These are phyloP conservation scores for Triplophysa bombifrons DNA, from an alignment of 2,797 vertebrate genomes.

Conservation along the genomic window DNA sequence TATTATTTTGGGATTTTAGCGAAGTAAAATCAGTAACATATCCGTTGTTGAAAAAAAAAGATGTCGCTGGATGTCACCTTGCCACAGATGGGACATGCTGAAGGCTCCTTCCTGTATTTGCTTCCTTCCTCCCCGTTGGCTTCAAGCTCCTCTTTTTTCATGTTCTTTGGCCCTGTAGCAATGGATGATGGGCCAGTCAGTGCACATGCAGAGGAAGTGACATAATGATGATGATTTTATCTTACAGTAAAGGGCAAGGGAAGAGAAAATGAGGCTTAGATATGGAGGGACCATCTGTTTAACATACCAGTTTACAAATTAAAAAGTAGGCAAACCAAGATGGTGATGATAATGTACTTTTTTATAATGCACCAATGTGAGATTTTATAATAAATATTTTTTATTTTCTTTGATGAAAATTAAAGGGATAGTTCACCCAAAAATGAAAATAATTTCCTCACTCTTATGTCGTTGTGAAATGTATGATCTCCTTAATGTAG, in stretches of 20 bases:
- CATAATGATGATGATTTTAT: constrained; percentile 28
- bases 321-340: too few relatives aligned
- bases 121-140: constrained; percentile 86
- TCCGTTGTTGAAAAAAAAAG: too few relatives aligned
- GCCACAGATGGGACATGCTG: constrained; percentile 93
- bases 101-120: constrained; percentile 97
- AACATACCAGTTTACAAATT: too few relatives aligned
- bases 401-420: too few relatives aligned
- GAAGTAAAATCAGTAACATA: not conserved
- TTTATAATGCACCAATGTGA: too few relatives aligned
- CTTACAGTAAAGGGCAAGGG: constrained; percentile 8
- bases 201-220: constrained; percentile 6
- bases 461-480: too few relatives aligned
- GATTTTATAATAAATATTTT: too few relatives aligned
- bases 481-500: too few relatives aligned
- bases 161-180: constrained; percentile 85
- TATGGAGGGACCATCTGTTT: not conserved
- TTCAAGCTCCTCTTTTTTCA: constrained; percentile 93
- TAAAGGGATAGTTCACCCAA: too few relatives aligned
- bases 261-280: constrained; percentile 14
- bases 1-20: not conserved
- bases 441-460: too few relatives aligned
- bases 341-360: too few relatives aligned
- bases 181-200: constrained; percentile 6
- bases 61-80: constrained; percentile 78